Conservation (phyloP, 2,113 vertebrate species). For the sheep (Ovis aries) region ARS-UI_Ramb_v3.0 NC_056061.1:69301501-69302000, state of each 20-base stretch:
- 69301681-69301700: not conserved
- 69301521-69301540: not conserved
- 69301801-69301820: not conserved
- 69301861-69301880: not conserved
- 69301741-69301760: not conserved
- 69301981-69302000: no score
- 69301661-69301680: not conserved
- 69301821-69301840: conserved; percentile 33
- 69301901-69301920: conserved; percentile 29
- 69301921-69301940: no score
- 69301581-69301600: not conserved
- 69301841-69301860: conserved; percentile 1
- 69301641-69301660: not conserved
- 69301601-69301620: not conserved
- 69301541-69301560: not conserved
- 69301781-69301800: not conserved
- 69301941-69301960: no score
- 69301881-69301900: not conserved
- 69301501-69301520: not conserved
- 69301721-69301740: not conserved
- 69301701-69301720: not conserved
- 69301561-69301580: not conserved
- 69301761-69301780: conserved; percentile 25
- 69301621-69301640: not conserved
- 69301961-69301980: no score